These are phyloP conservation scores for Microtus ochrogaster DNA, from an alignment of 2,113 vertebrate species.

Conservation along the genomic window DNA sequence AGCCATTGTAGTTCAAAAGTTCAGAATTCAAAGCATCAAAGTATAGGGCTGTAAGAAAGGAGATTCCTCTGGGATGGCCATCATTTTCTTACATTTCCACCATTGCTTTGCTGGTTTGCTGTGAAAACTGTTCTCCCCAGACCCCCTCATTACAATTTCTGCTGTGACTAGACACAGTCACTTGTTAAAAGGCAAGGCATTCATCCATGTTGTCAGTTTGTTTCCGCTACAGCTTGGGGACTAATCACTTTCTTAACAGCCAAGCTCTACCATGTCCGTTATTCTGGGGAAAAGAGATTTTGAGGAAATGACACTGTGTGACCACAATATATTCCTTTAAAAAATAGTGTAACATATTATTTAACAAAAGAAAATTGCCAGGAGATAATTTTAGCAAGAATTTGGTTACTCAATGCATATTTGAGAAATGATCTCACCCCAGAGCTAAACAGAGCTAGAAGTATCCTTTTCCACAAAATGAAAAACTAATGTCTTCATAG, in stretches of 20 bases:
- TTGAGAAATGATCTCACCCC: constrained; percentile 69
- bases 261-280: constrained; percentile 74
- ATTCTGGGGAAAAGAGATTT: constrained; percentile 73
- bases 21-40: constrained; percentile 78
- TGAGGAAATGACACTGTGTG: constrained; percentile 68
- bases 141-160: constrained; percentile 76
- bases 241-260: constrained; percentile 74
- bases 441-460: constrained; percentile 9
- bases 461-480: constrained; percentile 40
- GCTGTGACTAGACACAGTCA: constrained; percentile 65
- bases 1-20: constrained; percentile 77
- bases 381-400: constrained; percentile 74
- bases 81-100: constrained; percentile 76
- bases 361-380: constrained; percentile 69
- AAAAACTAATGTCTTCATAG: constrained; percentile 64
- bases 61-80: constrained; percentile 74
- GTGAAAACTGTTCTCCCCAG: constrained; percentile 58
- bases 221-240: constrained; percentile 64
- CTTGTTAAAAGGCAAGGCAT: constrained; percentile 69
- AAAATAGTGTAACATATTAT: constrained; percentile 74
- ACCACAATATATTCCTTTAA: constrained; percentile 75
- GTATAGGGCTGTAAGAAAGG: constrained; percentile 69
- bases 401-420: constrained; percentile 59
- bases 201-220: constrained; percentile 77
- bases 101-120: constrained; percentile 73